phyloP scores from a whole-genome alignment of 2,113 vertebrate species.

The Periophthalmus modestus region DNA sequence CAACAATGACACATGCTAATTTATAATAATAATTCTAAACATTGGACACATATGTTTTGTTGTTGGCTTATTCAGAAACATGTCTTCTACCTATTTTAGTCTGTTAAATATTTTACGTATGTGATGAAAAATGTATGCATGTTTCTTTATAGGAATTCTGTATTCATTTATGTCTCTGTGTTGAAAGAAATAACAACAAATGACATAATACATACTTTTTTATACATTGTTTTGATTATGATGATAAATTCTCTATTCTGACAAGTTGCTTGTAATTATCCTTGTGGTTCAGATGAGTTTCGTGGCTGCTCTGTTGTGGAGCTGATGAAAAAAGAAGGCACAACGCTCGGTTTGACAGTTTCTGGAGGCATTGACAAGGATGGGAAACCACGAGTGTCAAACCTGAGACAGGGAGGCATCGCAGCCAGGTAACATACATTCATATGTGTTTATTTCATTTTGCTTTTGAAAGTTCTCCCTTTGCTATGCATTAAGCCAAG shows the following conservation, averaged over 20 bases:
- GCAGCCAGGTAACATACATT: constrained; percentile 86
- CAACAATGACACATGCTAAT: not conserved
- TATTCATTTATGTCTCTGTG: not conserved
- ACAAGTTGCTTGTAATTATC: not conserved
- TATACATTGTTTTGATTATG: not conserved
- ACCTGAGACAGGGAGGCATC: constrained; percentile 96
- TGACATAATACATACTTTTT: not conserved
- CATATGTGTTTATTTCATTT: not conserved
- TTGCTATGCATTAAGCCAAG: not conserved
- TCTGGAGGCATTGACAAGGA: constrained; percentile 97
- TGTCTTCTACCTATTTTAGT: not conserved
- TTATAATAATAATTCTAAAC: too few relatives aligned
- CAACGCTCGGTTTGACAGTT: constrained; percentile 93
- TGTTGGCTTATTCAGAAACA: constrained; percentile 17
- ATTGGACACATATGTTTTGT: not conserved
- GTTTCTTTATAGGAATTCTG: not conserved
- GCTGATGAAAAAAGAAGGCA: constrained; percentile 98
- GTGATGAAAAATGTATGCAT: constrained; percentile 43
- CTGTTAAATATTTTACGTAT: constrained; percentile 53
- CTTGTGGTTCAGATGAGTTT: constrained; percentile 86
- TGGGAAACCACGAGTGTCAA: constrained; percentile 94
- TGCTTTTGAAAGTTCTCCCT: not conserved
- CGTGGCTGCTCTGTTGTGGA: constrained; percentile 94
- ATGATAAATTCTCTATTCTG: not conserved
- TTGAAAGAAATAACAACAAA: not conserved